Percentiles rank a stretch among this genome's conserved stretches.
Evolutionary conservation across 2,113 vertebrate genomes (phyloP).

Genomic region (Ptychochromis oligacanthus): DNA sequence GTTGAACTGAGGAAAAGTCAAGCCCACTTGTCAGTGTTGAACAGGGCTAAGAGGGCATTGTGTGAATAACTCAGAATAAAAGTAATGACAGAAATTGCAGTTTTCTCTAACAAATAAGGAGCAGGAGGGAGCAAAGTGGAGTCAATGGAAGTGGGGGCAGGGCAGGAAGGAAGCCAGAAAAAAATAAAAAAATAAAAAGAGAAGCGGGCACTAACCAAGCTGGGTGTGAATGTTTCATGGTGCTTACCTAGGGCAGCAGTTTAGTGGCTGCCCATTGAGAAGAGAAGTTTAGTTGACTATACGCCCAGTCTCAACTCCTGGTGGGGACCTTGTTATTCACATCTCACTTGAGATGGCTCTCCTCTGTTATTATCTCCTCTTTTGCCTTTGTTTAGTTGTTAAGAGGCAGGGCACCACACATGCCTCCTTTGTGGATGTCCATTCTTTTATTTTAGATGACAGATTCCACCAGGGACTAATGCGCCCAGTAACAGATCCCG

Average conservation of each 20-base stretch:
- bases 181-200: neutral
- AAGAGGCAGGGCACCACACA: neutral
- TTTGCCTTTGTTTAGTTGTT: neutral
- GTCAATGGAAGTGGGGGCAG: neutral
- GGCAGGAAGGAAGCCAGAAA: neutral
- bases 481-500: conserved; percentile 7
- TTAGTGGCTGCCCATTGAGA: neutral
- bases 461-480: conserved; percentile 6
- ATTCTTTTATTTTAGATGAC: neutral
- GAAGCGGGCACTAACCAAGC: neutral
- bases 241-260: neutral
- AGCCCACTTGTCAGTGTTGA: neutral
- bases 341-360: neutral
- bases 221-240: neutral
- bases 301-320: neutral
- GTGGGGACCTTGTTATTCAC: neutral
- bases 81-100: conserved; percentile 7
- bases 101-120: neutral
- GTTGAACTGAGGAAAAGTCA: too few relatives aligned
- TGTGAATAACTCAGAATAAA: conserved; percentile 11
- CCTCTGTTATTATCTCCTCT: neutral
- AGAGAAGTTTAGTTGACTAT: neutral
- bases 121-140: neutral
- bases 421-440: neutral
- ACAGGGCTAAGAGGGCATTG: neutral